phyloP scores from a whole-genome alignment of 1,140 invertebrate species.

The Scaptomyza montana region DNA sequence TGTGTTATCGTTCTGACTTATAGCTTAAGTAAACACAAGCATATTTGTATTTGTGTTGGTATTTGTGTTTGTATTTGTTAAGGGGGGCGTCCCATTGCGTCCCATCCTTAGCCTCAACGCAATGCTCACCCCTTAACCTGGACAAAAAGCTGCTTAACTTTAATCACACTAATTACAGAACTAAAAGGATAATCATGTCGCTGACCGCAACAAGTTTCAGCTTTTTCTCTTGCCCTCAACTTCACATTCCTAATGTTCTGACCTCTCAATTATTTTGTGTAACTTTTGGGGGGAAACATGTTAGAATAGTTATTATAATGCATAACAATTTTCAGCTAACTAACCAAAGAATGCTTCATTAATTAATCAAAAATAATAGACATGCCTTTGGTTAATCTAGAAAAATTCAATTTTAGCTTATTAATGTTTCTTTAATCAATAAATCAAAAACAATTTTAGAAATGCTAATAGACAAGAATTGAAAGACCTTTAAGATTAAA shows the following conservation, averaged over 20 bases:
- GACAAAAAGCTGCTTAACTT: constrained; percentile 62
- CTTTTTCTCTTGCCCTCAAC: constrained; percentile 1
- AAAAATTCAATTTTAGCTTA: too few relatives aligned
- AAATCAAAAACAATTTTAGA: too few relatives aligned
- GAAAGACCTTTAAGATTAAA: too few relatives aligned
- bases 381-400: not conserved
- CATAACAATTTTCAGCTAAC: constrained; percentile 1
- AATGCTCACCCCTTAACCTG: constrained; percentile 2
- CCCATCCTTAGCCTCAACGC: constrained; percentile 5
- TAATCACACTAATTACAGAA: constrained; percentile 81
- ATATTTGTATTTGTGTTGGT: constrained; percentile 9
- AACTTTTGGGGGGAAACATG: constrained; percentile 17
- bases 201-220: constrained; percentile 57
- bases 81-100: constrained; percentile 2
- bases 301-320: constrained; percentile 4
- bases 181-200: constrained; percentile 83
- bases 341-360: not conserved
- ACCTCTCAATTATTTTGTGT: not conserved
- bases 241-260: constrained; percentile 50
- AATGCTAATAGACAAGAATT: too few relatives aligned
- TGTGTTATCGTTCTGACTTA: constrained; percentile 28
- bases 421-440: too few relatives aligned
- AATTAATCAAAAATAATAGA: not conserved
- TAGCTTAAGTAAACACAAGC: not conserved
- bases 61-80: constrained; percentile 3